Evolutionary conservation across 2,113 vertebrate genomes (phyloP).

Genomic region (Microcebus tavaratra): DNA sequence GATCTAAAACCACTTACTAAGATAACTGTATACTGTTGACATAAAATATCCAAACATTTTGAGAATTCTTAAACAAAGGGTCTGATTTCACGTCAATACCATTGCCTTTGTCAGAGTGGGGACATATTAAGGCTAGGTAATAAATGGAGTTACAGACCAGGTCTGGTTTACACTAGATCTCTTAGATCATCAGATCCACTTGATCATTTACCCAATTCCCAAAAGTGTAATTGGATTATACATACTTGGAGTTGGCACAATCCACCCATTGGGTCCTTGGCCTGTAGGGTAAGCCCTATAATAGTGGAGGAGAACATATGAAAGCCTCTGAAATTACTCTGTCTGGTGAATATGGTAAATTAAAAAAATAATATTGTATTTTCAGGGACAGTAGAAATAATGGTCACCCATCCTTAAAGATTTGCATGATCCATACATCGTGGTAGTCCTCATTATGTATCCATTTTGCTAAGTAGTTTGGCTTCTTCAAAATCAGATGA

Average conservation of each 20-base stretch:
- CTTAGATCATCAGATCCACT: not conserved
- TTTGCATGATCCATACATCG: not conserved
- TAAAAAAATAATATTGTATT: not conserved
- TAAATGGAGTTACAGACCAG: not conserved
- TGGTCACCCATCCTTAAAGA: not conserved
- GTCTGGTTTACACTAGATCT: not conserved
- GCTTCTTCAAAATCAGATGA: not conserved
- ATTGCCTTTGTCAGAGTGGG: not conserved
- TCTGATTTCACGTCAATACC: not conserved
- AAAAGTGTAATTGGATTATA: not conserved
- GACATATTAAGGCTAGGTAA: not conserved
- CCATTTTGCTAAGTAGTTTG: not conserved
- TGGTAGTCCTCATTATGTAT: no score
- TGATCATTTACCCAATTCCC: not conserved
- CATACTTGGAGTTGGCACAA: not conserved
- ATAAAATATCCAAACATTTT: not conserved
- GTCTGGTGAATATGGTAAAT: not conserved
- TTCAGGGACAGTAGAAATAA: not conserved
- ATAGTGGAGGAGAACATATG: not conserved
- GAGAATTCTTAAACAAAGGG: not conserved
- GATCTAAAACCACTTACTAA: not conserved
- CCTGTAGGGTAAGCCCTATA: not conserved
- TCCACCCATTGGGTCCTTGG: not conserved
- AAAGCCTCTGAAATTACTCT: not conserved
- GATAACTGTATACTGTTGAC: not conserved